Evolutionary conservation across 2,797 vertebrate species (phyloP).

Genomic region (Periparus ater): DNA sequence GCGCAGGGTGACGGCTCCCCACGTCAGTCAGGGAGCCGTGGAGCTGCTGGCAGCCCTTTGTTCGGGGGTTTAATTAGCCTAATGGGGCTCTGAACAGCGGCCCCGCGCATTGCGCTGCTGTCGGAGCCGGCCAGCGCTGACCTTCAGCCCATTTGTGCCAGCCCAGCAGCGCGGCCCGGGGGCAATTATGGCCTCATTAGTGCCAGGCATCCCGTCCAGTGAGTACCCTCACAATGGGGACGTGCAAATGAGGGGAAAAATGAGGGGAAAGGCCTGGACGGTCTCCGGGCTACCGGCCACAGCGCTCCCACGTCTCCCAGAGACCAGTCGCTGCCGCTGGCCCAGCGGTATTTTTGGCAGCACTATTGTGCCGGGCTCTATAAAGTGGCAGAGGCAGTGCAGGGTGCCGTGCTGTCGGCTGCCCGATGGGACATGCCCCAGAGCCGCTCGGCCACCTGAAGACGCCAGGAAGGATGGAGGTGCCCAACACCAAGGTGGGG

Average conservation of each 20-base stretch:
- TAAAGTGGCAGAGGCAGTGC: background rate
- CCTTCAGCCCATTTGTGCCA: slow-evolving; percentile 37
- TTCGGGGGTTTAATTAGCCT: slow-evolving; percentile 42
- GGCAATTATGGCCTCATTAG: slow-evolving; percentile 58
- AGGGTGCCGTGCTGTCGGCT: background rate
- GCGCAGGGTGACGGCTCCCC: rapidly evolving
- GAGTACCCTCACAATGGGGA: slow-evolving; percentile 32
- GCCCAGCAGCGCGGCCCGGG: background rate
- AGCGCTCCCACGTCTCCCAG: slow-evolving; percentile 3
- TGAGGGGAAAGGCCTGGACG: slow-evolving; percentile 45
- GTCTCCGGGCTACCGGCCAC: slow-evolving; percentile 53
- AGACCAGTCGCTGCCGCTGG: background rate
- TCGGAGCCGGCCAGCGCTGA: background rate
- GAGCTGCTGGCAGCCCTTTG: background rate
- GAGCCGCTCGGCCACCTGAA: background rate
- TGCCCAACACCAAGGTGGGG: slow-evolving; percentile 44
- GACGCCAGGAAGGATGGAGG: slow-evolving; percentile 39
- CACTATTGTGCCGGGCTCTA: slow-evolving; percentile 36
- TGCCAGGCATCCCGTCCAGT: background rate
- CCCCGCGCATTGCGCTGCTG: rapidly evolving
- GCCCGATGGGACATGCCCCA: slow-evolving; percentile 8
- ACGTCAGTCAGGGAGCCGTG: background rate
- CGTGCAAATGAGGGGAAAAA: slow-evolving; percentile 63
- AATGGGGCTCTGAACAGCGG: background rate
- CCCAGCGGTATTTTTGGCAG: slow-evolving; percentile 38